Conservation (phyloP, 2,113 vertebrate species). For the Melierax canorus region DNA sequence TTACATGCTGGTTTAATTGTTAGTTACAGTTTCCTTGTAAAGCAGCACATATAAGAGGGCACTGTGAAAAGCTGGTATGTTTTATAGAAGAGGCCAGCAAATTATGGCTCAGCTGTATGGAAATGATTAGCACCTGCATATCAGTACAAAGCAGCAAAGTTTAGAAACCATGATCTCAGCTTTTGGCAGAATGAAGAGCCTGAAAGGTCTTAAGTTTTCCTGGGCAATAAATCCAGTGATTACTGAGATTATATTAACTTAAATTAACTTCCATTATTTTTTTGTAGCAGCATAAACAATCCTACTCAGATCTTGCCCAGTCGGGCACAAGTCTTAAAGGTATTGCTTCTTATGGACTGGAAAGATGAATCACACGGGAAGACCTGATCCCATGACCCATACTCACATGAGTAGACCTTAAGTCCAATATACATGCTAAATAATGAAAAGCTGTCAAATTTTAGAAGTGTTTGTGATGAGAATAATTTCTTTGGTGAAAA, state of each 20-base stretch:
- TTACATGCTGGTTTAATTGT: constrained; percentile 16
- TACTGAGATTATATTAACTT: constrained; percentile 13
- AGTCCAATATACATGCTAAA: neutral
- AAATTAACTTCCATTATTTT: neutral
- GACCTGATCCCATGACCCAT: neutral
- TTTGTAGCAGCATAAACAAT: neutral
- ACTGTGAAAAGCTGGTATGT: neutral
- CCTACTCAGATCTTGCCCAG: neutral
- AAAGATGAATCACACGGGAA: neutral
- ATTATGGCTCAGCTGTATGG: neutral
- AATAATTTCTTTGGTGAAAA: neutral
- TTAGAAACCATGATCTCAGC: constrained; percentile 42
- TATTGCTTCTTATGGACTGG: neutral
- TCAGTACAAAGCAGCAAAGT: neutral
- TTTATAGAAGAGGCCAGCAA: neutral
- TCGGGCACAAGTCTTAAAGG: neutral
- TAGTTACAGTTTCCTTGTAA: constrained; percentile 27
- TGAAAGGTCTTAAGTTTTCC: neutral
- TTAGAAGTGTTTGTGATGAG: neutral
- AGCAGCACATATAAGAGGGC: neutral
- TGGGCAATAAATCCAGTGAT: constrained; percentile 16
- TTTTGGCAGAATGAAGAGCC: neutral
- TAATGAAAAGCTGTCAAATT: neutral
- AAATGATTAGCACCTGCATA: constrained; percentile 40
- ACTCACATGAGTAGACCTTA: neutral